phyloP scores from a whole-genome alignment of 2,888 invertebrate genomes.

The Azorinus chamasolen region DNA sequence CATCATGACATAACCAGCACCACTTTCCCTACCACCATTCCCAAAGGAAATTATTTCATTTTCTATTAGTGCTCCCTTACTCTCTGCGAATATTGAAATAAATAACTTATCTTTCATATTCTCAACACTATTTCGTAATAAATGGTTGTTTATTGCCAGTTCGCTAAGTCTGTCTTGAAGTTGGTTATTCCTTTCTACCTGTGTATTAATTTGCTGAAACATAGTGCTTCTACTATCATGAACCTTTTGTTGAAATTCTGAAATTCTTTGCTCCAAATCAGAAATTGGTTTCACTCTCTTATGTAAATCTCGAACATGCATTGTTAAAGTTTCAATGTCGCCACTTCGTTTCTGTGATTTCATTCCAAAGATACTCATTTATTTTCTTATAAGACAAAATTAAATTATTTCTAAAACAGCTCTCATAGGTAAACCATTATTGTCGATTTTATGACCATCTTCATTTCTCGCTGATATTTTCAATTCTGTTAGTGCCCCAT shows the following conservation, averaged over 20 bases:
- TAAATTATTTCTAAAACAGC: slow-evolving; percentile 38
- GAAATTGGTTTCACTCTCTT: slow-evolving; percentile 19
- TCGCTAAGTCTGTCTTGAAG: slow-evolving; percentile 11
- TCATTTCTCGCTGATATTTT: slow-evolving; percentile 30
- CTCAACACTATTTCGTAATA: slow-evolving; percentile 25
- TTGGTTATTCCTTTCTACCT: slow-evolving; percentile 22
- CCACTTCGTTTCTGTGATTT: slow-evolving; percentile 15
- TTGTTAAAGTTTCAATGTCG: slow-evolving; percentile 8
- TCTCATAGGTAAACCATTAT: slow-evolving; percentile 42
- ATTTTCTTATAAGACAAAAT: slow-evolving; percentile 11
- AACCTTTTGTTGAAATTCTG: slow-evolving; percentile 16
- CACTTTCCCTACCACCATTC: slow-evolving; percentile 35
- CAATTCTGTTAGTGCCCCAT: slow-evolving; percentile 38
- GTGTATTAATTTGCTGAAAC: slow-evolving; percentile 24
- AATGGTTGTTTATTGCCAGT: slow-evolving; percentile 10
- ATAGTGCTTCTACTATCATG: slow-evolving; percentile 19
- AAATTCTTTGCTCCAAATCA: slow-evolving; percentile 17
- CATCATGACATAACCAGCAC: slow-evolving; percentile 41
- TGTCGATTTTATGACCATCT: slow-evolving; percentile 25
- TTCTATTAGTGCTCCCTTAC: slow-evolving; percentile 26
- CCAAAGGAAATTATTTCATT: slow-evolving; percentile 37
- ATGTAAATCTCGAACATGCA: slow-evolving; percentile 30
- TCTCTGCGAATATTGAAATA: slow-evolving; percentile 39
- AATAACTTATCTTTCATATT: slow-evolving; percentile 22
- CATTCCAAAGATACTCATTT: slow-evolving; percentile 33